Percentiles rank a stretch among this genome's conserved stretches.
Evolutionary conservation across 2,113 vertebrate species (phyloP).

Genomic region (Eptesicus fuscus): DNA sequence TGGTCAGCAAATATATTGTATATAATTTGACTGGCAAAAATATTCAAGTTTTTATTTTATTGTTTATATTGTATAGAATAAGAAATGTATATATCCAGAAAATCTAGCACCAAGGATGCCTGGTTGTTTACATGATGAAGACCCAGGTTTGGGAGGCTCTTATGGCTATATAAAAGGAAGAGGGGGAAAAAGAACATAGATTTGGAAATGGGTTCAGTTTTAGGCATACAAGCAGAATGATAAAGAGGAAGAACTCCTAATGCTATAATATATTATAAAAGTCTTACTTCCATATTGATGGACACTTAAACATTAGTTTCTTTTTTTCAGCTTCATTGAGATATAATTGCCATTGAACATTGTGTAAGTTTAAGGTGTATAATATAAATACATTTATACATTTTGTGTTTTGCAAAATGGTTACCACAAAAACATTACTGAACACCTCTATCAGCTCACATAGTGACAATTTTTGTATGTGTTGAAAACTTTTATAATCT

Average conservation of each 20-base stretch:
- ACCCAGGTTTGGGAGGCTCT: rapidly evolving
- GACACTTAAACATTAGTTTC: background rate
- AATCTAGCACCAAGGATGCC: background rate
- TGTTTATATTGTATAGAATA: background rate
- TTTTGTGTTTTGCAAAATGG: background rate
- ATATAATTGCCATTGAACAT: background rate
- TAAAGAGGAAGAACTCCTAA: background rate
- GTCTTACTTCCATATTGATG: background rate
- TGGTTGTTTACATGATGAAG: background rate
- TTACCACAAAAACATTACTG: background rate
- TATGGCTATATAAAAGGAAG: background rate
- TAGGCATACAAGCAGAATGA: background rate
- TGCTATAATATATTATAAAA: background rate
- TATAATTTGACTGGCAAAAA: background rate
- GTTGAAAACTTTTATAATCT: background rate
- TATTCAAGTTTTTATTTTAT: background rate
- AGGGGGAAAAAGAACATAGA: background rate
- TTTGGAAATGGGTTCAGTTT: background rate
- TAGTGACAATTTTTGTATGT: background rate
- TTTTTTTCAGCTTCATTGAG: background rate
- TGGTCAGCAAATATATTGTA: background rate
- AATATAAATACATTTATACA: background rate
- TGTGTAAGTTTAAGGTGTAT: background rate
- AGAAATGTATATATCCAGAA: background rate
- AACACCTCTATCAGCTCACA: background rate